Percentiles rank a stretch among this genome's conserved stretches.
Conservation (phyloP, 2,888 invertebrate species). For the Tinea semifulvella region DNA sequence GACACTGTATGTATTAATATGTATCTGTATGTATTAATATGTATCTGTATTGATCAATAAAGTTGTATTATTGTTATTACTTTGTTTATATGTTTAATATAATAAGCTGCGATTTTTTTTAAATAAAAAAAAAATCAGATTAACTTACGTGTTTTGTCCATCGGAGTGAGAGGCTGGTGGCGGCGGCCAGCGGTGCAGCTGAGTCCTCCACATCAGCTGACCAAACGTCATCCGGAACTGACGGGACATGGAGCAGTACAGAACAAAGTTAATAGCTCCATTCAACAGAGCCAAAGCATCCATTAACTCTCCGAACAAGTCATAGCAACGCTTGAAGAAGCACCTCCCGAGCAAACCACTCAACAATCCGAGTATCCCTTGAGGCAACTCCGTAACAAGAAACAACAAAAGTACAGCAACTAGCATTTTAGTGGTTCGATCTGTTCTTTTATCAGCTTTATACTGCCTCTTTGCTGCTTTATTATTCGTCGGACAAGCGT, state of each 20-base stretch:
- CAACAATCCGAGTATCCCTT: conserved; percentile 69
- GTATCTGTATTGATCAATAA: no score
- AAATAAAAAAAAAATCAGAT: no score
- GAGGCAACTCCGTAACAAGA: conserved; percentile 88
- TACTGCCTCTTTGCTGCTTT: conserved; percentile 46
- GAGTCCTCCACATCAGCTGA: conserved; percentile 54
- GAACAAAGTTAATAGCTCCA: conserved; percentile 92
- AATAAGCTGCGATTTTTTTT: no score
- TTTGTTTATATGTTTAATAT: no score
- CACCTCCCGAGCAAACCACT: conserved; percentile 65
- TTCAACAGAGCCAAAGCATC: conserved; percentile 91
- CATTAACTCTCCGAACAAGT: conserved; percentile 85
- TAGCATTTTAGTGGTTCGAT: conserved; percentile 90
- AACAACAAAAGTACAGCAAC: conserved; percentile 88
- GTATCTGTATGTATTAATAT: no score
- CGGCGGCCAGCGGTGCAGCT: conserved; percentile 49
- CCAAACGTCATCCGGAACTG: conserved; percentile 79
- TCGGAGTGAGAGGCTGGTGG: conserved; percentile 68
- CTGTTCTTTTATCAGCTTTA: conserved; percentile 58
- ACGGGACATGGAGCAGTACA: conserved; percentile 94
- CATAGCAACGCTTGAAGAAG: conserved; percentile 84
- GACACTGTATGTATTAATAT: no score
- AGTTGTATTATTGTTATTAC: no score
- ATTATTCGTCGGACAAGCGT: conserved; percentile 46
- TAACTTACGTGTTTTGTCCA: conserved; percentile 72